Percentiles rank a stretch among this genome's conserved stretches.
Conservation (phyloP, 2,113 vertebrate species). For the Emydocephalus ijimae region DNA sequence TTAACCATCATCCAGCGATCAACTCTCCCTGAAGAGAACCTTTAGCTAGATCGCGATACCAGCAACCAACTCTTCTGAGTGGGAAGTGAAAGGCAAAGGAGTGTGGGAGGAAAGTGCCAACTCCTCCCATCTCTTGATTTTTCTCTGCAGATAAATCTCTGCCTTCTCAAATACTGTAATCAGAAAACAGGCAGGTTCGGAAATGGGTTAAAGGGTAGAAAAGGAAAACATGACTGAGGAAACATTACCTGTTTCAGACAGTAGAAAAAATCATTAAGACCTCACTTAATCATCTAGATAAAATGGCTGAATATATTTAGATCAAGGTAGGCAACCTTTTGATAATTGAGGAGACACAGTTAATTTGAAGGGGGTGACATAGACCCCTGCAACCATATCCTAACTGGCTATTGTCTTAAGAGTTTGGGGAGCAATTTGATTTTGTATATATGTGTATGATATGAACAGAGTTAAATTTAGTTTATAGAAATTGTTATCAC, state of each 20-base stretch:
- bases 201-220: not conserved
- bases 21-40: not conserved
- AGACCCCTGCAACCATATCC: not conserved
- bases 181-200: not conserved
- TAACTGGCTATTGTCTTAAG: not conserved
- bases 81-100: not conserved
- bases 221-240: not conserved
- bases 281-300: not conserved
- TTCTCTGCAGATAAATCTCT: not conserved
- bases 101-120: not conserved
- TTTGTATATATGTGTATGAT: not conserved
- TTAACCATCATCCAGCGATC: not conserved
- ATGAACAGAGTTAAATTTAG: not conserved
- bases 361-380: not conserved
- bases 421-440: not conserved
- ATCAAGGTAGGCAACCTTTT: not conserved
- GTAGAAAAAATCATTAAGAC: not conserved
- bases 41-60: not conserved
- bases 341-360: not conserved
- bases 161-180: not conserved
- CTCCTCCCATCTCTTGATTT: not conserved
- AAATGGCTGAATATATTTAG: not conserved
- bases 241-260: not conserved
- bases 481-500: not conserved
- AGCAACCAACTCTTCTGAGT: not conserved